These are phyloP conservation scores for Percopsis transmontana DNA, from an alignment of 2,113 vertebrate genomes.

Conservation along the genomic window DNA sequence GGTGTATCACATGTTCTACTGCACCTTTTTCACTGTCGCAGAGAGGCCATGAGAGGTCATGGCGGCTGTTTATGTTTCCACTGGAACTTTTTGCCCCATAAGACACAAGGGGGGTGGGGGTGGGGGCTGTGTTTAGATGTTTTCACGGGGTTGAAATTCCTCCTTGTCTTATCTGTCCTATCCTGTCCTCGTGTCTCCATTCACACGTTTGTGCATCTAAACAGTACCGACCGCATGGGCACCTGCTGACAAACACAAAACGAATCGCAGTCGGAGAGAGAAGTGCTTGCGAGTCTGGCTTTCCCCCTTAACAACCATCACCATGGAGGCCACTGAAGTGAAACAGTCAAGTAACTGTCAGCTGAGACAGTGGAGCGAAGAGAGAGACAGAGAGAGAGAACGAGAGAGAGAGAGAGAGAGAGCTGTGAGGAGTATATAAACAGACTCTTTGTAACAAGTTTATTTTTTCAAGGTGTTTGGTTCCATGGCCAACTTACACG, in stretches of 20 bases:
- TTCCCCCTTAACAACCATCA: conserved; percentile 66
- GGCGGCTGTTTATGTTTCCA: conserved; percentile 29
- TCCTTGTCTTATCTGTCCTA: conserved; percentile 37
- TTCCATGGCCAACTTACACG: conserved; percentile 59
- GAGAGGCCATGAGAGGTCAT: conserved; percentile 2
- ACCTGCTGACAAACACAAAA: conserved; percentile 64
- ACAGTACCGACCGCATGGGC: conserved; percentile 59
- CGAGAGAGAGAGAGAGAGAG: conserved; percentile 13
- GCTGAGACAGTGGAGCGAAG: conserved; percentile 67
- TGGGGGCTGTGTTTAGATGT: conserved; percentile 1
- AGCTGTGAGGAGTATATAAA: conserved; percentile 63
- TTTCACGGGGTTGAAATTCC: conserved; percentile 29
- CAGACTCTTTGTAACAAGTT: conserved; percentile 72
- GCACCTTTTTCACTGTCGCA: neutral
- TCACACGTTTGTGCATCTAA: conserved; percentile 60
- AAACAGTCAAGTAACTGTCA: conserved; percentile 75
- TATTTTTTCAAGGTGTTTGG: conserved; percentile 74
- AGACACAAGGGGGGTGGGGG: neutral
- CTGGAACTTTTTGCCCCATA: conserved; percentile 17
- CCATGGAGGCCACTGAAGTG: conserved; percentile 67
- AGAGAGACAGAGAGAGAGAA: neutral
- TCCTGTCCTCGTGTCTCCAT: conserved; percentile 44
- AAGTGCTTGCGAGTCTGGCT: conserved; percentile 54
- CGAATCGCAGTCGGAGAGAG: conserved; percentile 51
- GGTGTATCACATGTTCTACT: neutral